Conservation (phyloP, 2,113 vertebrate species). For the Phaethornis superciliosus region DNA sequence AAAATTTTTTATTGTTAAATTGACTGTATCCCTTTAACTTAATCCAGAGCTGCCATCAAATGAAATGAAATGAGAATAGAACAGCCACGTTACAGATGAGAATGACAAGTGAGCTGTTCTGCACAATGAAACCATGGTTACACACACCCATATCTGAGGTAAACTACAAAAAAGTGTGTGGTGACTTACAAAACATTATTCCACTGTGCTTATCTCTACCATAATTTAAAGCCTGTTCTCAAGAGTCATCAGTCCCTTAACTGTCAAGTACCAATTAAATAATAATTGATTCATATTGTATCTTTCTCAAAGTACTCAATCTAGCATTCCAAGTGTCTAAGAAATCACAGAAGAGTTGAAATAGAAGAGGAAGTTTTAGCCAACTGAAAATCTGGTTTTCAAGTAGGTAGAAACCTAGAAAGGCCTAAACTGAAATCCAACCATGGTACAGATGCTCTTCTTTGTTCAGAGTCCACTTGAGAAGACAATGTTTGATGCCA, state of each 20-base stretch:
- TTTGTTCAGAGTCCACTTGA: not conserved
- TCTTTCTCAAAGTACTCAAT: not conserved
- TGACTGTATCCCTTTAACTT: not conserved
- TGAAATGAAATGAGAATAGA: not conserved
- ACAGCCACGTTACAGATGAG: not conserved
- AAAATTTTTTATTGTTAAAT: not conserved
- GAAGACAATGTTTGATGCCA: not conserved
- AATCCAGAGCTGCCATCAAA: not conserved
- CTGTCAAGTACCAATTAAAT: not conserved
- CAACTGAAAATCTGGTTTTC: not conserved
- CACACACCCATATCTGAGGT: not conserved
- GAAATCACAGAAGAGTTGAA: not conserved
- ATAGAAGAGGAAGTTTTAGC: not conserved
- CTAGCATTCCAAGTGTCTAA: not conserved
- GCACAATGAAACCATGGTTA: conserved; percentile 26
- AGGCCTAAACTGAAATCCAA: not conserved
- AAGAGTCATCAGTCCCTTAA: not conserved
- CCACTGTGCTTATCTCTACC: not conserved
- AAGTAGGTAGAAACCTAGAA: not conserved
- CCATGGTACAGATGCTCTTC: not conserved
- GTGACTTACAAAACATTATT: not conserved
- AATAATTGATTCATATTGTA: not conserved
- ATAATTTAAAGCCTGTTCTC: not conserved
- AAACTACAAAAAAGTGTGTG: not conserved
- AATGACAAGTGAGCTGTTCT: conserved; percentile 1